These are phyloP conservation scores for Chalcis sispes DNA, from an alignment of 2,888 invertebrate genomes.

Conservation along the genomic window DNA sequence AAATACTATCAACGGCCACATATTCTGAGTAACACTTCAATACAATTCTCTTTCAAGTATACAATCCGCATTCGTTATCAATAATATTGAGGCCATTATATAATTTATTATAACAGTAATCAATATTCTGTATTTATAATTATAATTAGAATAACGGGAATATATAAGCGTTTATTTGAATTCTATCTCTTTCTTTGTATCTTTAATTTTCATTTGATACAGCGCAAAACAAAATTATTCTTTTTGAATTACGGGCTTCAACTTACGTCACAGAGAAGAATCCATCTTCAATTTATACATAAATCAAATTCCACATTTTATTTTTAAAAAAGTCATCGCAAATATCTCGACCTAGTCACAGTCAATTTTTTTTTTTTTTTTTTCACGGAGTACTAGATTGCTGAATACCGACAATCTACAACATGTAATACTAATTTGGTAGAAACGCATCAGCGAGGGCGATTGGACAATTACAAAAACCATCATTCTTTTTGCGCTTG, in stretches of 20 bases:
- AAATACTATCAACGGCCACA: conserved; percentile 70
- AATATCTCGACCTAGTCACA: conserved; percentile 38
- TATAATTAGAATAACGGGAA: conserved; percentile 46
- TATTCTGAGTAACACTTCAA: conserved; percentile 63
- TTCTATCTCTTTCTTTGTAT: background rate
- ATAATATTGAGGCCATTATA: conserved; percentile 51
- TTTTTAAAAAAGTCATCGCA: conserved; percentile 30
- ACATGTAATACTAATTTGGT: conserved; percentile 54
- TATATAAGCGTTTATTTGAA: conserved; percentile 42
- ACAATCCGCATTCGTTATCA: conserved; percentile 31
- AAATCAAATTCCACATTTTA: conserved; percentile 10
- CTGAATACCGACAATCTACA: conserved; percentile 43
- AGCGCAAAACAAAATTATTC: conserved; percentile 12
- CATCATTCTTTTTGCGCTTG: conserved; percentile 3
- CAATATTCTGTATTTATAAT: conserved; percentile 45
- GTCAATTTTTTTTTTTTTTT: conserved; percentile 33
- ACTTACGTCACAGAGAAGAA: background rate
- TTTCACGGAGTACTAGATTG: conserved; percentile 36
- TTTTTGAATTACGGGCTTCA: background rate
- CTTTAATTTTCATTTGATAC: background rate
- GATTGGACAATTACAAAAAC: conserved; percentile 29
- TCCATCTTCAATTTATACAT: conserved; percentile 5
- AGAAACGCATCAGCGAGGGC: conserved; percentile 47
- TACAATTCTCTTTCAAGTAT: conserved; percentile 64
- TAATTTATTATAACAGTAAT: conserved; percentile 47